phyloP scores from a whole-genome alignment of 2,797 vertebrate species.

The Hippocampus kuda region DNA sequence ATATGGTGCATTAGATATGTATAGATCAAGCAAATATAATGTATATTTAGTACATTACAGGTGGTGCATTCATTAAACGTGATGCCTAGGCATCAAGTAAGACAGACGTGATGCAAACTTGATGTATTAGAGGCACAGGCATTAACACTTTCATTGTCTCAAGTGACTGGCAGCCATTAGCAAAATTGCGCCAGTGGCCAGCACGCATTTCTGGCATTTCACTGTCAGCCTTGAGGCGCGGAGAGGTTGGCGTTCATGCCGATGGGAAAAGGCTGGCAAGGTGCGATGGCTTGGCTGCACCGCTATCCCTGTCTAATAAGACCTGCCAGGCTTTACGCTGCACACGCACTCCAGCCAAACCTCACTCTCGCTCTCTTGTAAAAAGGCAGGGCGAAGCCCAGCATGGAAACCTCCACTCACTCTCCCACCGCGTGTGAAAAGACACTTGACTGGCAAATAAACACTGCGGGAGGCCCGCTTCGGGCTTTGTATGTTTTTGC shows the following conservation, averaged over 20 bases:
- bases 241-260: constrained; percentile 47
- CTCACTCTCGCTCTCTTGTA: constrained; percentile 40
- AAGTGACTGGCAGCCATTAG: constrained; percentile 18
- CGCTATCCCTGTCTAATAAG: constrained; percentile 20
- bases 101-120: not conserved
- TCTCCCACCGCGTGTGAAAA: constrained; percentile 18
- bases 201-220: constrained; percentile 31
- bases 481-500: constrained; percentile 24
- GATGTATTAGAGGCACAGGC: constrained; percentile 10
- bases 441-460: constrained; percentile 9
- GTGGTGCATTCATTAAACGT: no score
- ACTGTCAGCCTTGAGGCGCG: constrained; percentile 26
- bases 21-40: no score
- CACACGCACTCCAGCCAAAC: constrained; percentile 45
- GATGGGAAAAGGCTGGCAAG: constrained; percentile 49
- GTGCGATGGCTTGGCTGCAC: constrained; percentile 27
- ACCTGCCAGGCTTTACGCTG: constrained; percentile 48
- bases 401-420: constrained; percentile 32
- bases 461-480: constrained; percentile 13
- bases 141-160: not conserved
- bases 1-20: no score
- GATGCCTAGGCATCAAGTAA: not conserved
- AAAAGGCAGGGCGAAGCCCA: constrained; percentile 26
- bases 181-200: constrained; percentile 38
- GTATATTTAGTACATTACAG: no score